Base-by-base conservation (phyloP, 2,113 vertebrate genomes). In the Rhadina sibilatrix region DNA sequence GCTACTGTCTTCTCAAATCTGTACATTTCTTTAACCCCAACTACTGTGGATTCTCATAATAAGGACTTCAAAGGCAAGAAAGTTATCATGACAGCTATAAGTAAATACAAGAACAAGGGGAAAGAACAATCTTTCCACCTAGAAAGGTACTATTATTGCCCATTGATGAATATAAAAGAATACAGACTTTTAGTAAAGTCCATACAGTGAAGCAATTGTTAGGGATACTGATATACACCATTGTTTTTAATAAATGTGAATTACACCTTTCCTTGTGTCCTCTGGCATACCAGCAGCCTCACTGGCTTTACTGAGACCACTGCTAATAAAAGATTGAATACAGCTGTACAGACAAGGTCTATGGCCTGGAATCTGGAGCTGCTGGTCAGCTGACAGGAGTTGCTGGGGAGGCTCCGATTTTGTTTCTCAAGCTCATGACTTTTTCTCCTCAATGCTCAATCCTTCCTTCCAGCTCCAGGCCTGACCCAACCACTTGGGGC, bases 401-500 rank as follows among this genome's bases (percentile, higher is more conserved):
- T 98, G 96, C 98, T 98, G 72, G 96, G 98, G 75, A 99, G 97
- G 28, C 75, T 96, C 82, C 99, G 98, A 0, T 99, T 99, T 76
- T 99, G 98, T 6, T 96, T 97, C 96, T 99, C 98, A 20, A 98
- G 97, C 19, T 97, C 97, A 65, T 95, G 95, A 99, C 97, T 76
- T 98, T 99, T 89, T 98, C 98, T 87, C 99, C 98, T 16, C 99
- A 98, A 88, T 95, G 98, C 89, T 99, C 99, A 31, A 99, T 97
- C 98, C 98, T 97, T 97, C 98, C 98, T 96, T 99, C 98, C 98
- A 98, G 97, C 95, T 99, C 98, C 78, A 99, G 97, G 98, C 98
- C 22, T 98, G 97, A 86, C 97, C 98, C 47, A 96, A 95, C 47
- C 97, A 95, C 97, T 93, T 98, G 97, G 97, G 96, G 97, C 96